phyloP scores from a whole-genome alignment of 2,113 vertebrate species.

The Hemichromis elongatus region DNA sequence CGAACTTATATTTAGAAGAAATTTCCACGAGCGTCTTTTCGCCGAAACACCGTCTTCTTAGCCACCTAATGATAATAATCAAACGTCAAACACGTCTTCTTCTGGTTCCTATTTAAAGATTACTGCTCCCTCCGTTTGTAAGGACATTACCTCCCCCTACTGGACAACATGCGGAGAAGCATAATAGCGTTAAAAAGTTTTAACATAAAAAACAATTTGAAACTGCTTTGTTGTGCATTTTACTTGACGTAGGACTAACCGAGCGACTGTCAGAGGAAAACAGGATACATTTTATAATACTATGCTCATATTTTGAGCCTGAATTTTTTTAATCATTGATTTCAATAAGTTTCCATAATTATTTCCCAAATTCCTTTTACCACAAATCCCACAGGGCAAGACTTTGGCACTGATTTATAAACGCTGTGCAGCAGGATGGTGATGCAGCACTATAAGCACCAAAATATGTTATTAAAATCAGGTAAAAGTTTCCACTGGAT shows the following conservation, averaged over 20 bases:
- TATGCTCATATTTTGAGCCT: not conserved
- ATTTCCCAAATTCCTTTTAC: not conserved
- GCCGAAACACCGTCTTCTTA: not conserved
- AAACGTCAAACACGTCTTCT: not conserved
- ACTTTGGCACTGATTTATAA: not conserved
- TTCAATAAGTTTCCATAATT: not conserved
- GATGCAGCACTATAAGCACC: not conserved
- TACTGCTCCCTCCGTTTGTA: not conserved
- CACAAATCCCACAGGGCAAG: not conserved
- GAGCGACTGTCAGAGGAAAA: not conserved
- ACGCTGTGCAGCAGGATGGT: not conserved
- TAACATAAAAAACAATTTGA: not conserved
- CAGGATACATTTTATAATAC: not conserved
- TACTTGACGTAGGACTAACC: not conserved
- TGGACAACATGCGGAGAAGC: not conserved
- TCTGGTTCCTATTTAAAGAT: not conserved
- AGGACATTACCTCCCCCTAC: not conserved
- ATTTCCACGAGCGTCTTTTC: not conserved
- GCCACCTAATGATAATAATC: not conserved
- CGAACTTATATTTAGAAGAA: not conserved
- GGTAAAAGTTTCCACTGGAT: not conserved
- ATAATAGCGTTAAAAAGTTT: not conserved
- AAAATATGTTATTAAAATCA: too few species aligned
- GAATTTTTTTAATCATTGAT: not conserved
- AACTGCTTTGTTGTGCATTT: not conserved